phyloP scores from a whole-genome alignment of 1,140 invertebrate genomes.

The Neodiprion fabricii region DNA sequence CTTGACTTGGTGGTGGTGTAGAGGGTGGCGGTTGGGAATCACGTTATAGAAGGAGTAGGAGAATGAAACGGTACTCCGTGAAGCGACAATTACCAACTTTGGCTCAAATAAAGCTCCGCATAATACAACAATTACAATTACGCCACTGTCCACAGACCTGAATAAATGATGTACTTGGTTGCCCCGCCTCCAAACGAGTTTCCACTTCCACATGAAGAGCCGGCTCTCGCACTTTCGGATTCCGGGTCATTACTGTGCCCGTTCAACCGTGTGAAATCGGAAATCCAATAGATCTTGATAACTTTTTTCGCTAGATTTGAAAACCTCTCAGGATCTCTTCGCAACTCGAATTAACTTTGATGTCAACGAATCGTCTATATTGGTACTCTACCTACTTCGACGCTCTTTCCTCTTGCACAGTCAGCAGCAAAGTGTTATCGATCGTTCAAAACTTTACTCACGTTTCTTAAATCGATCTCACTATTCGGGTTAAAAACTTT shows the following conservation, averaged over 20 bases:
- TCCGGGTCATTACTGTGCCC: slow-evolving; percentile 3
- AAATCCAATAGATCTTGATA: slow-evolving; percentile 5
- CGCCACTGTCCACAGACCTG: slow-evolving; percentile 1
- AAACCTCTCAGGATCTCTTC: background rate
- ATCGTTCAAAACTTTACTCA: background rate
- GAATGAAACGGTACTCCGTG: slow-evolving; percentile 6
- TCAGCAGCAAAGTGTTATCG: background rate
- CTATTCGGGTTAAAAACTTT: background rate
- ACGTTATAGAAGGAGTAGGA: background rate
- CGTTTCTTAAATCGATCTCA: background rate
- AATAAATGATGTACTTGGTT: background rate
- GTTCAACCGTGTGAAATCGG: slow-evolving; percentile 2
- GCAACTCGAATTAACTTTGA: background rate
- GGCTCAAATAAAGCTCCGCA: slow-evolving; percentile 11
- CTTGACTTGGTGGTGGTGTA: background rate
- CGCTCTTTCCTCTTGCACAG: background rate
- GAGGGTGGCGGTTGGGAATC: slow-evolving; percentile 1
- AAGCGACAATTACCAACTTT: slow-evolving; percentile 13
- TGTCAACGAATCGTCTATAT: background rate
- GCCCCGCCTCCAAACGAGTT: background rate
- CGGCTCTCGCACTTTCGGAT: background rate
- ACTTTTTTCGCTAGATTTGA: background rate
- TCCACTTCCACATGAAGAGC: background rate
- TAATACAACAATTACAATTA: slow-evolving; percentile 15
- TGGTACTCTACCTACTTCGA: background rate